These are phyloP conservation scores for Anthoscopus minutus DNA, from an alignment of 2,113 vertebrate species.

Conservation along the genomic window DNA sequence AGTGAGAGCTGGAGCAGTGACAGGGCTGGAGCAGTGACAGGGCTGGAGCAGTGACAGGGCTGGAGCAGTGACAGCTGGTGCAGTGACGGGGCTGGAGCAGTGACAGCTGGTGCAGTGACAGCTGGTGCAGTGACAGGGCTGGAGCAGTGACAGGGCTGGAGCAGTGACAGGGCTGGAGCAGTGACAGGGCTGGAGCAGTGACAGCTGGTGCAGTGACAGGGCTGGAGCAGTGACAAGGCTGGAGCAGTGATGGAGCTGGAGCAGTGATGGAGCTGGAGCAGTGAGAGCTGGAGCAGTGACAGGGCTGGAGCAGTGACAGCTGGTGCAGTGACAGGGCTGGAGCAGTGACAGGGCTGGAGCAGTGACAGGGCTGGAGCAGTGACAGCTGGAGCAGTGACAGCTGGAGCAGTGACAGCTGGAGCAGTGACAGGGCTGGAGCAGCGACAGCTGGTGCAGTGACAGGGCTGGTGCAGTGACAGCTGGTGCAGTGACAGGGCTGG, in stretches of 20 bases:
- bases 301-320: neutral
- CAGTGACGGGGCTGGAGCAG: neutral
- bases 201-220: neutral
- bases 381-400: fast-evolving
- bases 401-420: neutral
- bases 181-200: too few species aligned
- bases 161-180: fast-evolving
- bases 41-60: fast-evolving
- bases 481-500: neutral
- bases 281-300: neutral
- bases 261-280: fast-evolving
- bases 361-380: neutral
- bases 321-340: neutral
- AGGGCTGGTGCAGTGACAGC: neutral
- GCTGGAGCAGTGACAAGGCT: neutral
- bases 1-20: neutral
- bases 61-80: neutral
- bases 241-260: neutral
- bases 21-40: neutral
- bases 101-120: neutral
- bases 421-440: neutral
- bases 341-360: too few species aligned
- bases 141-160: neutral
- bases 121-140: neutral
- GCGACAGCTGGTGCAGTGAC: neutral